These are phyloP conservation scores for Tachysurus vachellii DNA, from an alignment of 2,113 vertebrate genomes.

Conservation along the genomic window DNA sequence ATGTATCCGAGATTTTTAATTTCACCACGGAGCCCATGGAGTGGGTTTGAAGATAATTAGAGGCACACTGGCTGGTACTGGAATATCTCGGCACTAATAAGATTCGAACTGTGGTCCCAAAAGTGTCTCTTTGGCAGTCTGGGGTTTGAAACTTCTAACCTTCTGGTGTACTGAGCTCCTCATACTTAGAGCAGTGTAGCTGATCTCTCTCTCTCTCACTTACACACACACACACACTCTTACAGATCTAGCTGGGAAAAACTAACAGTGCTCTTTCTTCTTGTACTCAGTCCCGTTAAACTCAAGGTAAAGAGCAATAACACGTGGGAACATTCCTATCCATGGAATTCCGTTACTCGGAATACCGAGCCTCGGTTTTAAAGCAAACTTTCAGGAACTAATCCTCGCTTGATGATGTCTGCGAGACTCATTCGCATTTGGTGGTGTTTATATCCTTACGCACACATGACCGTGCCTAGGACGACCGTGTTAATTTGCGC, in stretches of 20 bases:
- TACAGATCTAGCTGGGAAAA: conserved; percentile 36
- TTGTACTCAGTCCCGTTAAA: neutral
- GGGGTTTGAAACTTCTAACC: neutral
- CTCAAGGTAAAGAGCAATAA: neutral
- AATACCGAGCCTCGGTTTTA: conserved; percentile 23
- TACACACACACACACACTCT: neutral
- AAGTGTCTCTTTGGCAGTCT: neutral
- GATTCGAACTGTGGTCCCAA: neutral
- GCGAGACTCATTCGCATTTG: neutral
- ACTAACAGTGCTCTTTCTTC: conserved; percentile 28
- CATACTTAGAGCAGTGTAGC: conserved; percentile 7
- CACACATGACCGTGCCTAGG: neutral
- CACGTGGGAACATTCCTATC: conserved; percentile 2
- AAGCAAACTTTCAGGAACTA: conserved; percentile 50
- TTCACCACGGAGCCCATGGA: neutral
- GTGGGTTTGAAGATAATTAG: neutral
- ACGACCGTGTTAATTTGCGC: neutral
- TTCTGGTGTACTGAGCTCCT: neutral
- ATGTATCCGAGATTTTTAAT: neutral
- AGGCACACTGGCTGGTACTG: neutral
- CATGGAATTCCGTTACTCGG: conserved; percentile 21
- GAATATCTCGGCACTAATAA: neutral
- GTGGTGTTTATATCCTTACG: neutral
- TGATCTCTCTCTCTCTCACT: neutral
- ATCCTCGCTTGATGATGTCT: conserved; percentile 46